A percentile compares a stretch with the other conserved stretches of the same genome.
These are phyloP conservation scores for Neosilurus mollespiculum DNA, from an alignment of 2,797 vertebrate species.

Conservation along the genomic window DNA sequence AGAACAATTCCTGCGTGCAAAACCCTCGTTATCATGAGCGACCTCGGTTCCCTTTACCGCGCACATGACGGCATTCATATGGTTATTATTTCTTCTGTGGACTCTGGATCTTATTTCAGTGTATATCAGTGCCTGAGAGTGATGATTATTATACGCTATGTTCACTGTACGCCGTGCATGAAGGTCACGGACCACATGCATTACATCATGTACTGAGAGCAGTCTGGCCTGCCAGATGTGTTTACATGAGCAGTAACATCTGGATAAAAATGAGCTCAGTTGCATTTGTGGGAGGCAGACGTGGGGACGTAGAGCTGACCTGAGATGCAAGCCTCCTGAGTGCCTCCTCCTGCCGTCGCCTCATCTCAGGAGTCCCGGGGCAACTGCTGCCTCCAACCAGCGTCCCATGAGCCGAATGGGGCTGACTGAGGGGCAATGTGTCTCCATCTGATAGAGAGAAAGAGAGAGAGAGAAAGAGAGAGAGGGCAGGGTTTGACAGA, in stretches of 20 bases:
- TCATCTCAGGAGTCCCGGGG: conserved; percentile 91
- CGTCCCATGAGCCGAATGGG: conserved; percentile 78
- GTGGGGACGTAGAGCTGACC: conserved; percentile 66
- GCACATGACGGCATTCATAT: background rate
- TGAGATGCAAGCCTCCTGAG: conserved; percentile 85
- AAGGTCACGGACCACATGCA: background rate
- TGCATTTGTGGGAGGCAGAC: background rate
- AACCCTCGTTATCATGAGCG: background rate
- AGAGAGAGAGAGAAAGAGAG: background rate
- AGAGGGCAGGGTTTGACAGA: background rate
- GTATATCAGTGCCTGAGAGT: background rate
- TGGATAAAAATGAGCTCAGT: background rate
- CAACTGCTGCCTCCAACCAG: conserved; percentile 84
- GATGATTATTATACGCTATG: background rate
- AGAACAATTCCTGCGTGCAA: background rate
- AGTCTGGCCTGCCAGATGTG: background rate
- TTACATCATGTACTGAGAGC: background rate
- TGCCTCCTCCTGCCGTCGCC: conserved; percentile 86
- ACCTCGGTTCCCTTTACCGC: background rate
- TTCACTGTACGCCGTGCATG: background rate
- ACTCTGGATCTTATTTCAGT: background rate
- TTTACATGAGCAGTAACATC: background rate
- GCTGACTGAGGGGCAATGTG: conserved; percentile 77
- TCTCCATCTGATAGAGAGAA: conserved; percentile 75
- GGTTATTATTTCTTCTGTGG: background rate